Conservation (phyloP, 2,888 invertebrate genomes). For the Iselma pallidipennis region DNA sequence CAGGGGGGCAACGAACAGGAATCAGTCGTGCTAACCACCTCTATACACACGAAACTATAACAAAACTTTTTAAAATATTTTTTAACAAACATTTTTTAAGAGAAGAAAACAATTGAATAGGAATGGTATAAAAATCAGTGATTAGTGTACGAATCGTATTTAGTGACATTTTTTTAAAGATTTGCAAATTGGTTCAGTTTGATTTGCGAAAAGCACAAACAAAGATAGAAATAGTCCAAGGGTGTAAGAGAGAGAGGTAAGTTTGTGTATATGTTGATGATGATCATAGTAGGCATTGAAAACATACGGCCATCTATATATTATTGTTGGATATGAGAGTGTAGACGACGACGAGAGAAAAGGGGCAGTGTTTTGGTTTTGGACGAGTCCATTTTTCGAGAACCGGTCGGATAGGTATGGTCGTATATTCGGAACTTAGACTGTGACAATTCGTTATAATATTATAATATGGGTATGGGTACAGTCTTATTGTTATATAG, state of each 20-base stretch:
- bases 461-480: neutral
- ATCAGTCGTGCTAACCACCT: constrained; percentile 1
- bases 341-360: constrained; percentile 28
- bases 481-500: constrained; percentile 31
- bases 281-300: neutral
- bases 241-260: neutral
- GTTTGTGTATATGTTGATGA: neutral
- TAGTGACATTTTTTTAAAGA: too few relatives aligned
- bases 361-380: constrained; percentile 25
- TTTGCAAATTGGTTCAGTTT: neutral
- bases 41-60: constrained; percentile 2
- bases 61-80: neutral
- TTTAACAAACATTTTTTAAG: neutral
- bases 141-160: neutral
- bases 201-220: neutral
- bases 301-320: neutral
- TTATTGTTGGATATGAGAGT: neutral
- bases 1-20: constrained; percentile 3
- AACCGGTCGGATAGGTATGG: constrained; percentile 47
- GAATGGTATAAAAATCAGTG: too few relatives aligned
- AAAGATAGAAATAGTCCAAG: neutral
- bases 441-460: constrained; percentile 24
- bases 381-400: constrained; percentile 46
- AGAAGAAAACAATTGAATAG: too few relatives aligned
- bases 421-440: constrained; percentile 36